Conservation (phyloP, 2,888 invertebrate genomes). For the Catotricha subobsoleta region DNA sequence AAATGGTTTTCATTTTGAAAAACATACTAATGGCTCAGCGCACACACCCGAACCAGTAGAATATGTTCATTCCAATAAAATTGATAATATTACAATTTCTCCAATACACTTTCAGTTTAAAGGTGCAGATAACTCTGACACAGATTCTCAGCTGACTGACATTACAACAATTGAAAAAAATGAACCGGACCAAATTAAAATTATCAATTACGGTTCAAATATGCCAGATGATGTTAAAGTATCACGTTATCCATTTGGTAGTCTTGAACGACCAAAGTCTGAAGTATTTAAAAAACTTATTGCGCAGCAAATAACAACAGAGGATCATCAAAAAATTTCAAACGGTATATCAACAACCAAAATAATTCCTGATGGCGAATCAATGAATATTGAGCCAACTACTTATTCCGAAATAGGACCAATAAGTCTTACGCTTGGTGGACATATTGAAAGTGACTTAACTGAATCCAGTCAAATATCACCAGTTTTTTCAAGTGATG, state of each 20-base stretch:
- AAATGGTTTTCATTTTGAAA: conserved; percentile 1
- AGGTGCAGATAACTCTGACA: not conserved
- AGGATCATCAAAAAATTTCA: not conserved
- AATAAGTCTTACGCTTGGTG: conserved; percentile 9
- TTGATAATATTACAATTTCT: conserved; percentile 3
- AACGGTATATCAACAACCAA: not conserved
- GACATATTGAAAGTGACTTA: conserved; percentile 3
- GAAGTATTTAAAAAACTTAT: conserved; percentile 40
- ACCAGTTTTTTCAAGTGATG: conserved; percentile 11
- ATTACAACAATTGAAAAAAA: conserved; percentile 7
- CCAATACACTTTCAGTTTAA: not conserved
- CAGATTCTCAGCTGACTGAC: not conserved
- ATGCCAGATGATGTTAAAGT: conserved; percentile 46
- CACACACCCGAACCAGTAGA: no score
- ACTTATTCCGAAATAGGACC: conserved; percentile 2
- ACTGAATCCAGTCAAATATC: conserved; percentile 8
- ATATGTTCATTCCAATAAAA: no score
- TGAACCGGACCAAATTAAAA: conserved; percentile 9
- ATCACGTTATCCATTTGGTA: conserved; percentile 40
- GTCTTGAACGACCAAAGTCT: conserved; percentile 43
- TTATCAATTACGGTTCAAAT: conserved; percentile 37
- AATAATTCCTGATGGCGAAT: not conserved
- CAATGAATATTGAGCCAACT: conserved; percentile 1
- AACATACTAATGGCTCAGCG: no score
- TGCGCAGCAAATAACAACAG: conserved; percentile 21